Evolutionary conservation across 2,888 invertebrate species (phyloP), one percentile per base, ranked within the genome.

Genomic region (Sesia bembeciformis): DNA sequence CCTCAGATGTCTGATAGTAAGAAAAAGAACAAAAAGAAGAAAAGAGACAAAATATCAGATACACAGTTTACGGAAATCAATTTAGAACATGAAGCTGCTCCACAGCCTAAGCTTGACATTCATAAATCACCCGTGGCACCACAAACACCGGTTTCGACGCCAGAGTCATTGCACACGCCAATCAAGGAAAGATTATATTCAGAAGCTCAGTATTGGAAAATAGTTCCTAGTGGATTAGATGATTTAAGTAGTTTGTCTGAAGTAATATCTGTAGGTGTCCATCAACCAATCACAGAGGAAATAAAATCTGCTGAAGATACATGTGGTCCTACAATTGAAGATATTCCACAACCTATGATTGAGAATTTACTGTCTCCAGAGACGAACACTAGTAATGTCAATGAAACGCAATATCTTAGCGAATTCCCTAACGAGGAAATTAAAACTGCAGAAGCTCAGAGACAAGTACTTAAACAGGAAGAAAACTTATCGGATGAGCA

Each of bases 141-240:
- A 67, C 49, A 51, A 51, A 54, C 57, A 40, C 67, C 81, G 39
- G 57, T 77, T 41, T 81, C 82, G 23, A 87, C 84, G 5, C 87
- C 88, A 3, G 88, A 88, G 57, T 81, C 79, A 1, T 54, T 80
- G 56, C 79, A 81, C 58, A 89, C 89, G 23, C 89, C 89, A 7
- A 62, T 85, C 4, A 89, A 88, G 72, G 89, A 89, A 4, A 76
- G 84, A 59, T 58, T 80, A 39, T 89, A 80, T 63, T 81, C 84
- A 3, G 89, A 89, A 67, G 84, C 86, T 52, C 89, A 89, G 52
- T 89, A 72, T 58, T 89, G 89, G 89, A 89, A 85, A 74, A 63
- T 72, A 41, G 79, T 83, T 58, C 79, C 85, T 38, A 74, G 67
- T 61, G 60, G 59, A 43, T 57, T 84, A 51, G 72, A 71, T 43